phyloP scores from a whole-genome alignment of 2,797 vertebrate species.

The Pseudochirops cupreus region DNA sequence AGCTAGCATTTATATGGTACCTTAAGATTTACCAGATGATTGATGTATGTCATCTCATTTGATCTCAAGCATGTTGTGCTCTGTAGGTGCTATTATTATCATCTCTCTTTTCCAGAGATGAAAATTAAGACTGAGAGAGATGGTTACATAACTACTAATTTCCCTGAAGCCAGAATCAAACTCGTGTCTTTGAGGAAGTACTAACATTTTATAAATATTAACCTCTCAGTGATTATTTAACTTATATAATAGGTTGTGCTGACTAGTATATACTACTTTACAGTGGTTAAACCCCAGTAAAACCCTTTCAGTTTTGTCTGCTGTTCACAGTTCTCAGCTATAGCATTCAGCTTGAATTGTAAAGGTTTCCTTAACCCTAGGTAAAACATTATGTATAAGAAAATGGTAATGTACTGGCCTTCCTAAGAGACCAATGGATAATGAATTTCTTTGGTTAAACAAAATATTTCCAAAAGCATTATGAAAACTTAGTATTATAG shows the following conservation, averaged over 20 bases:
- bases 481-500: not conserved
- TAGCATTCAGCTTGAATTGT: not conserved
- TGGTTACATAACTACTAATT: not conserved
- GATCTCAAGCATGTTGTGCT: not conserved
- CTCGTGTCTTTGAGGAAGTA: not conserved
- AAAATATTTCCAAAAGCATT: not conserved
- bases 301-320: not conserved
- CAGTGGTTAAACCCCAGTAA: not conserved
- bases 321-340: not conserved
- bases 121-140: not conserved
- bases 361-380: not conserved
- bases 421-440: not conserved
- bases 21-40: not conserved
- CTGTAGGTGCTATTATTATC: not conserved
- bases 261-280: not conserved
- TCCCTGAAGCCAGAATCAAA: not conserved
- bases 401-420: not conserved
- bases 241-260: not conserved
- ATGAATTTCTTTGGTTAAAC: not conserved
- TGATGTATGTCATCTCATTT: not conserved
- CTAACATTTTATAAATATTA: not conserved
- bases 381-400: not conserved
- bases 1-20: not conserved
- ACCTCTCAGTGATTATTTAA: not conserved
- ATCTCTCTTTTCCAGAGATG: not conserved